Evolutionary conservation across 1,140 invertebrate species (phyloP).

Genomic region (Tigriopus japonicus): DNA sequence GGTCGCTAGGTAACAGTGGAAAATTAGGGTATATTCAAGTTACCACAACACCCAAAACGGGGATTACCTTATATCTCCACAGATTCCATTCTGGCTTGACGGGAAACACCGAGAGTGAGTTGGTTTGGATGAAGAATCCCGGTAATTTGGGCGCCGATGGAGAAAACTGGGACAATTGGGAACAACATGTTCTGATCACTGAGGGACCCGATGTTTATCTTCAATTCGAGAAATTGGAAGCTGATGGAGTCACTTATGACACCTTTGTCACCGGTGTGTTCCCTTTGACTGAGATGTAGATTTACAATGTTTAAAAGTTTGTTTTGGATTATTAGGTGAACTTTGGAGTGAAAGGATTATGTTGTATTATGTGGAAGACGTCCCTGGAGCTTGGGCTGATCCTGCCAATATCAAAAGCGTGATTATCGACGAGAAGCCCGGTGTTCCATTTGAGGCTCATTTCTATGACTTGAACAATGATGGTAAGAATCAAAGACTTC

Average conservation of each 20-base stretch:
- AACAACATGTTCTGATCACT: not conserved
- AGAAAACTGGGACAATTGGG: not conserved
- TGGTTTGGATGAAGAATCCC: slow-evolving; percentile 26
- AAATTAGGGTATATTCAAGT: slow-evolving; percentile 8
- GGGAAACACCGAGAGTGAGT: slow-evolving; percentile 20
- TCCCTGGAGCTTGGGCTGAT: not conserved
- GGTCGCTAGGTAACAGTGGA: slow-evolving; percentile 23
- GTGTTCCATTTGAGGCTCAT: slow-evolving; percentile 25
- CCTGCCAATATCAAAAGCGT: slow-evolving; percentile 9
- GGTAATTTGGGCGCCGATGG: not conserved
- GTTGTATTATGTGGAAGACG: slow-evolving; percentile 19
- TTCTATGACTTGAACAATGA: slow-evolving; percentile 26
- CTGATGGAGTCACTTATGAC: not conserved
- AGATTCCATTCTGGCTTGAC: slow-evolving; percentile 18
- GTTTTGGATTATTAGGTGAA: slow-evolving; percentile 22
- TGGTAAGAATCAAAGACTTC: slow-evolving; percentile 17
- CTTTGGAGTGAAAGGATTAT: slow-evolving; percentile 22
- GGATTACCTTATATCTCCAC: not conserved
- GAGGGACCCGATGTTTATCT: slow-evolving; percentile 15
- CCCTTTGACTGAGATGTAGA: too few relatives aligned
- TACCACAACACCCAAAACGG: too few relatives aligned
- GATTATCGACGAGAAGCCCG: slow-evolving; percentile 23
- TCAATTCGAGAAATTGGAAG: not conserved
- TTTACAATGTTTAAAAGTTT: too few relatives aligned
- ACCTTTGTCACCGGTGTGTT: not conserved